Evolutionary conservation across 2,888 invertebrate species (phyloP).

Genomic region (Nomada hirtipes): DNA sequence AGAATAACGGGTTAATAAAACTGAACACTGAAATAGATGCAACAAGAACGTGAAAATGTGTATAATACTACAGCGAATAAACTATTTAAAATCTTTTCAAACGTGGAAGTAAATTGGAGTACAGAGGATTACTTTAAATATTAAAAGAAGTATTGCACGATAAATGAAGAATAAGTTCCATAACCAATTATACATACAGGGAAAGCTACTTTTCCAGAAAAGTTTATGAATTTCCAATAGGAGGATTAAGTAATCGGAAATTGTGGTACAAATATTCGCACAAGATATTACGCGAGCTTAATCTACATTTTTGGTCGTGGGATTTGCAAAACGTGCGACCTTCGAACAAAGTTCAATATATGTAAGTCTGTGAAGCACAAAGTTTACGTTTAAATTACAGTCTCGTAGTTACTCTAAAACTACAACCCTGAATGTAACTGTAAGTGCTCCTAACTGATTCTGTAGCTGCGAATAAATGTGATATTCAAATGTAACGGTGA

Average conservation of each 20-base stretch:
- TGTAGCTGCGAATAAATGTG: slow-evolving; percentile 17
- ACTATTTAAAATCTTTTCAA: no score
- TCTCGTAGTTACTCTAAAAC: slow-evolving; percentile 18
- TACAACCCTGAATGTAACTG: slow-evolving; percentile 5
- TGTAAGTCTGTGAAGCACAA: slow-evolving; percentile 13
- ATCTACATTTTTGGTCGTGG: slow-evolving; percentile 17
- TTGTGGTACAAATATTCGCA: neutral
- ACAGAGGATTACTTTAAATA: no score
- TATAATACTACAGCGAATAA: no score
- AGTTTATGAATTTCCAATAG: neutral
- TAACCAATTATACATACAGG: neutral
- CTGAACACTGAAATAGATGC: no score
- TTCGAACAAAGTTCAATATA: slow-evolving; percentile 19
- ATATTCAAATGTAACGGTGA: slow-evolving; percentile 34
- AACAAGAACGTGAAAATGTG: no score
- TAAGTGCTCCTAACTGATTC: slow-evolving; percentile 25
- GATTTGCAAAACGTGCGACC: slow-evolving; percentile 20
- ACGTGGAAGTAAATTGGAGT: no score
- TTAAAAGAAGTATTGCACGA: no score
- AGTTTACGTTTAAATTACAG: slow-evolving; percentile 14
- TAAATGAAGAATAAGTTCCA: no score
- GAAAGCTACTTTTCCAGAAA: neutral
- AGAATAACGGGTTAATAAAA: no score
- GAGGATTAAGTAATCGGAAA: neutral
- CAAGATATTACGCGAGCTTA: slow-evolving; percentile 5